These are phyloP conservation scores for Ancistrus triradiatus DNA, from an alignment of 2,113 vertebrate species.

Conservation along the genomic window DNA sequence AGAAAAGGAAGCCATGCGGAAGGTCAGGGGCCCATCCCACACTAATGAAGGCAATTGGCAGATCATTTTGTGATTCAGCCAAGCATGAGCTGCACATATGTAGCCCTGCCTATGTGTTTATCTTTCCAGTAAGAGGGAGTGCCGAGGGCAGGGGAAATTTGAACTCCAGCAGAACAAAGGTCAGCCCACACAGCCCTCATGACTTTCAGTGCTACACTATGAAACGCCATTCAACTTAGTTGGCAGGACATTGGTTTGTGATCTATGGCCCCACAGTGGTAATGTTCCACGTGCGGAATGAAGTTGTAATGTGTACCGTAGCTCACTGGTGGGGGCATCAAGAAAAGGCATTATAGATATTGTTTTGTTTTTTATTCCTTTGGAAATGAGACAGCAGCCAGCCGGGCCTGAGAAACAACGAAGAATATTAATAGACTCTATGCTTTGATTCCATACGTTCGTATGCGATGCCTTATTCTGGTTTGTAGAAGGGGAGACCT, in stretches of 20 bases:
- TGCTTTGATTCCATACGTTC: constrained; percentile 31
- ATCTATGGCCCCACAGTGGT: constrained; percentile 17
- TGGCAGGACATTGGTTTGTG: constrained; percentile 9
- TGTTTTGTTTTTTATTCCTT: constrained; percentile 35
- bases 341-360: constrained; percentile 12
- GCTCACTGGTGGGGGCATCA: background rate
- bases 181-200: constrained; percentile 7
- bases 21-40: constrained; percentile 66
- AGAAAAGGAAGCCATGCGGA: constrained; percentile 59
- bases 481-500: constrained; percentile 26
- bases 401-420: background rate
- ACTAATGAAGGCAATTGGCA: constrained; percentile 62
- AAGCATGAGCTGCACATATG: constrained; percentile 62
- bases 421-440: constrained; percentile 28
- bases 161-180: constrained; percentile 7
- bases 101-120: constrained; percentile 69
- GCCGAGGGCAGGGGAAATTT: constrained; percentile 36
- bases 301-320: constrained; percentile 7
- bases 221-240: constrained; percentile 9
- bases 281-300: constrained; percentile 2
- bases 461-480: constrained; percentile 14
- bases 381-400: constrained; percentile 31
- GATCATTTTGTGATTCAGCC: constrained; percentile 67
- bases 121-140: constrained; percentile 65
- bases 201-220: background rate